phyloP scores from a whole-genome alignment of 2,113 vertebrate genomes.

The Corythornis cristatus region DNA sequence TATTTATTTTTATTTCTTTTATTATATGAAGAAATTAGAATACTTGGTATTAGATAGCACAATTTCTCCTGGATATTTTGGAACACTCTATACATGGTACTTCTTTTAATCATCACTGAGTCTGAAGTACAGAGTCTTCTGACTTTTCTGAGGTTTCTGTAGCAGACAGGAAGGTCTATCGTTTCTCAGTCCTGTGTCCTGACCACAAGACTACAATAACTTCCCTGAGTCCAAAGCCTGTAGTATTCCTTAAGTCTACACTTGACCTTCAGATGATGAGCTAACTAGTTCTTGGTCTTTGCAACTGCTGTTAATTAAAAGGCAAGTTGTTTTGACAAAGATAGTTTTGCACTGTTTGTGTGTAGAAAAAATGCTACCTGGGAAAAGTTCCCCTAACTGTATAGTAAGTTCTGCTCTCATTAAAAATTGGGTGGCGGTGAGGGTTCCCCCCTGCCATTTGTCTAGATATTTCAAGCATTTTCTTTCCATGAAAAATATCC shows the following conservation, averaged over 20 bases:
- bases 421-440: not conserved
- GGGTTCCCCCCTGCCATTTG: not conserved
- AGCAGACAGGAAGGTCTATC: not conserved
- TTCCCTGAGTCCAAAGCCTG: not conserved
- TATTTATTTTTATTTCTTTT: not conserved
- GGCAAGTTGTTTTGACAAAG: not conserved
- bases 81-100: not conserved
- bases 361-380: not conserved
- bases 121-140: not conserved
- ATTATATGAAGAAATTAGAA: not conserved
- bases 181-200: not conserved
- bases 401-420: not conserved
- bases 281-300: not conserved
- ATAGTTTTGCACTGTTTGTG: not conserved
- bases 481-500: not conserved
- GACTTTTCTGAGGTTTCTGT: not conserved
- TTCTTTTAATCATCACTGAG: not conserved
- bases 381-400: not conserved
- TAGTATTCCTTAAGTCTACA: not conserved
- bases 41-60: not conserved
- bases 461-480: not conserved
- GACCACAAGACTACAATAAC: not conserved
- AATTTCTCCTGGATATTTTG: not conserved
- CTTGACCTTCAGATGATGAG: not conserved
- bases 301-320: not conserved